A percentile compares a stretch with the other conserved stretches of the same genome.
phyloP scores from a whole-genome alignment of 2,888 invertebrate genomes.

The Catocala sponsa region DNA sequence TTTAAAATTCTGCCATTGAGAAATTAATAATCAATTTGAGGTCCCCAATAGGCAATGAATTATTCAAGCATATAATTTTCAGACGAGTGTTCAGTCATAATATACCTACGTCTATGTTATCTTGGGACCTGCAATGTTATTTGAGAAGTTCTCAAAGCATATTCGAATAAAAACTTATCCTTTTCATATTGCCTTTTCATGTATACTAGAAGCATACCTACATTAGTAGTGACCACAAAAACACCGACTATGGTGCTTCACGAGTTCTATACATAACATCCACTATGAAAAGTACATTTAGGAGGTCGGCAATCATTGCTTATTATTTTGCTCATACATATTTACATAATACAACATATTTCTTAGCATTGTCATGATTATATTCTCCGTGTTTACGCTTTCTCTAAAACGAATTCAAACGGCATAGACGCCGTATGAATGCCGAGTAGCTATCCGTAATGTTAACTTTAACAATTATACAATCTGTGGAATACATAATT shows the following conservation, averaged over 20 bases:
- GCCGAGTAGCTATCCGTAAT: constrained; percentile 12
- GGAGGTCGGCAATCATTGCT: constrained; percentile 8
- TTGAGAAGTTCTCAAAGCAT: too few species aligned
- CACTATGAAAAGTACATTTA: neutral
- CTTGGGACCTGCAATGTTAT: too few species aligned
- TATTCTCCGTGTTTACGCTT: constrained; percentile 29
- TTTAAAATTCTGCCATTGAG: constrained; percentile 1
- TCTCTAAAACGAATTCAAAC: constrained; percentile 15
- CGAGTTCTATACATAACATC: neutral
- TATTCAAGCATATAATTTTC: neutral
- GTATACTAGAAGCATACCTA: too few species aligned
- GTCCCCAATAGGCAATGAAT: neutral
- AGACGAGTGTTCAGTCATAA: too few species aligned
- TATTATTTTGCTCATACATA: constrained; percentile 16
- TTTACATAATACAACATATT: constrained; percentile 13
- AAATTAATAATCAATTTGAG: neutral
- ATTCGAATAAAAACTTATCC: too few species aligned
- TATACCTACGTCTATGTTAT: too few species aligned
- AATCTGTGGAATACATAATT: constrained; percentile 16
- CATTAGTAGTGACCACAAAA: too few species aligned
- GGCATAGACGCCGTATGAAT: constrained; percentile 14
- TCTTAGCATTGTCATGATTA: constrained; percentile 19
- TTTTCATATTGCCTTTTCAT: too few species aligned
- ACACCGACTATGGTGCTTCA: too few species aligned
- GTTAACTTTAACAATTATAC: constrained; percentile 9